Evolutionary conservation across 2,797 vertebrate genomes (phyloP).

Genomic region (Prunella strophiata): DNA sequence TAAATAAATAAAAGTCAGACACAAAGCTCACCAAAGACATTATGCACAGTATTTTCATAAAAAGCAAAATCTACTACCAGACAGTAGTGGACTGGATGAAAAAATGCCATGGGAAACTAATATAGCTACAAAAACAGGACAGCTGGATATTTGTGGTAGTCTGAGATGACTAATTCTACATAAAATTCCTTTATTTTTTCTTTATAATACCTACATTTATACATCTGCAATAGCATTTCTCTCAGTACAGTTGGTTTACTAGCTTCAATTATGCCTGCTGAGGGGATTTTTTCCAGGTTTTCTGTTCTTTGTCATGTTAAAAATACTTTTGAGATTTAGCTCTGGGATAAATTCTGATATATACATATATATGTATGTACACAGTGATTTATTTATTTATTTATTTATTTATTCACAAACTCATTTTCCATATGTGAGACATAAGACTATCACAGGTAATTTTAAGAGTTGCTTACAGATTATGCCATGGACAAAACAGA

Average conservation of each 20-base stretch:
- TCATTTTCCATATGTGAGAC: neutral
- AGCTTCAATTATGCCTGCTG: neutral
- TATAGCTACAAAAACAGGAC: neutral
- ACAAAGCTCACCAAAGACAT: neutral
- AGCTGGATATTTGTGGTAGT: neutral
- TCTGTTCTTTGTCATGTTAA: neutral
- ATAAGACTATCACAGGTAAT: neutral
- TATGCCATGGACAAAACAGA: neutral
- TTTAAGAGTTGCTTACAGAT: neutral
- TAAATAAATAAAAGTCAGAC: neutral
- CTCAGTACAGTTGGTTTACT: neutral
- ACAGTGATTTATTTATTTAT: neutral
- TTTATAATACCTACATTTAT: neutral
- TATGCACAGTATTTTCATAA: neutral
- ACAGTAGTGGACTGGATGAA: neutral
- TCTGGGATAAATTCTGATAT: neutral
- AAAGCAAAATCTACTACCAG: neutral
- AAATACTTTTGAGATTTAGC: neutral
- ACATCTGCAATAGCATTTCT: neutral
- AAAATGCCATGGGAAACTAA: neutral
- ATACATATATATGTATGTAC: fast-evolving
- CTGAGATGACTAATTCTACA: neutral
- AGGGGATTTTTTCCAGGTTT: neutral
- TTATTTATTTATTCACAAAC: neutral
- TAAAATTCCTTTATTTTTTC: neutral